Percentiles rank a stretch among this genome's conserved stretches.
These are phyloP conservation scores for Anastatus disparis DNA, from an alignment of 1,140 invertebrate genomes.

Conservation along the genomic window DNA sequence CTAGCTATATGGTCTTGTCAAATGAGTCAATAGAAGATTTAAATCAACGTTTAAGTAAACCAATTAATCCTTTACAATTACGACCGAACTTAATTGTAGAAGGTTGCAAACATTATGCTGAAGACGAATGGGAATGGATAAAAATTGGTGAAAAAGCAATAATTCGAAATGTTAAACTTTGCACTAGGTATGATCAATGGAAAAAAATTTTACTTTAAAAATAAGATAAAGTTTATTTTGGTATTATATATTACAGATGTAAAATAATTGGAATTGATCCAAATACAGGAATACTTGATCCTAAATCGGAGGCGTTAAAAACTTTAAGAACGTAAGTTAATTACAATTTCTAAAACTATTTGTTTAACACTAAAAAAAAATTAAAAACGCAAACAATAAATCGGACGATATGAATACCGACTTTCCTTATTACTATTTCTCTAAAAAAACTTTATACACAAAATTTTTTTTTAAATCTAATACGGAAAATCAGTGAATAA, in stretches of 20 bases:
- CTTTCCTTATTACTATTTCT: too few species aligned
- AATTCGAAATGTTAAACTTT: constrained; percentile 61
- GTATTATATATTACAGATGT: constrained; percentile 56
- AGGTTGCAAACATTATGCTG: constrained; percentile 60
- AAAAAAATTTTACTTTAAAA: too few species aligned
- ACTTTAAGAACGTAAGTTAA: constrained; percentile 53
- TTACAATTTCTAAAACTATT: too few species aligned
- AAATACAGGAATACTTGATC: constrained; percentile 45
- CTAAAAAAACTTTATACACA: too few species aligned
- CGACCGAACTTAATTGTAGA: constrained; percentile 66
- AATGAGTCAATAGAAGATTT: constrained; percentile 60
- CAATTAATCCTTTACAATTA: constrained; percentile 59
- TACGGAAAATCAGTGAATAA: too few species aligned
- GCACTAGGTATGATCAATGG: constrained; percentile 54
- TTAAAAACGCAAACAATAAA: too few species aligned
- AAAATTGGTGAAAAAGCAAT: constrained; percentile 59
- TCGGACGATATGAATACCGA: too few species aligned
- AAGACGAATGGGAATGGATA: constrained; percentile 67
- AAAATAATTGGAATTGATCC: constrained; percentile 51
- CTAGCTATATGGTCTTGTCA: constrained; percentile 64
- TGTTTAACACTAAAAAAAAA: too few species aligned
- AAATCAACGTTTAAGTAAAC: constrained; percentile 54
- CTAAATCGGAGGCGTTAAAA: constrained; percentile 49
- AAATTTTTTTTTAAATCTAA: too few species aligned
- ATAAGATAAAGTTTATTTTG: too few species aligned